Conservation (phyloP, 2,888 invertebrate genomes). For the Pterostichus niger region DNA sequence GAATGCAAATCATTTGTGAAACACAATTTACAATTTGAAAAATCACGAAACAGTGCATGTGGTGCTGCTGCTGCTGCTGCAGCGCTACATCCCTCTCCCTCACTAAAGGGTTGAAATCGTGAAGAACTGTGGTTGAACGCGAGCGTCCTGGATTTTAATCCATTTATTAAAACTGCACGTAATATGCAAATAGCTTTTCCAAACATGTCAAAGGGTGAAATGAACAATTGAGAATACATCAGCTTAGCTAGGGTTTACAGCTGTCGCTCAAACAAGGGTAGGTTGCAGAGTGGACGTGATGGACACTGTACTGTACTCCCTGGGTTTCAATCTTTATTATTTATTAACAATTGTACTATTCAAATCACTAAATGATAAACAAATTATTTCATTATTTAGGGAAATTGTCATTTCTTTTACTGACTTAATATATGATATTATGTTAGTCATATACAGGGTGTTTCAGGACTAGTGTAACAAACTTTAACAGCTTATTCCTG, state of each 20-base stretch:
- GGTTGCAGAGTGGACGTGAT: background rate
- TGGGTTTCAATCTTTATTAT: no score
- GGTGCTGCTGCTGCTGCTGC: no score
- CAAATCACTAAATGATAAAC: no score
- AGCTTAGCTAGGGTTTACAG: conserved; percentile 55
- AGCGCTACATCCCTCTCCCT: no score
- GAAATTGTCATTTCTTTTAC: no score
- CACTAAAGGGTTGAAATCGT: background rate
- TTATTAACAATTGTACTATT: no score
- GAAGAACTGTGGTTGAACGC: conserved; percentile 13
- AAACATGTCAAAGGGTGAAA: conserved; percentile 62
- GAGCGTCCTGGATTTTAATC: conserved; percentile 55
- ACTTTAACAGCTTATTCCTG: no score
- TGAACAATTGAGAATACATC: conserved; percentile 61
- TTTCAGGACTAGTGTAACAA: no score
- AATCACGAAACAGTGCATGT: conserved; percentile 10
- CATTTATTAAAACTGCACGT: conserved; percentile 65
- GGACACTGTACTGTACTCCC: no score
- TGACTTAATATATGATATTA: no score
- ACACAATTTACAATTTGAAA: conserved; percentile 11
- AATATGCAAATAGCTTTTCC: conserved; percentile 61
- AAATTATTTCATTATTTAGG: no score
- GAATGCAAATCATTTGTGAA: conserved; percentile 10
- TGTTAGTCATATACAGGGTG: no score
- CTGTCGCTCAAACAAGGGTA: conserved; percentile 38